phyloP scores from a whole-genome alignment of 2,113 vertebrate species.

The Caretta caretta region DNA sequence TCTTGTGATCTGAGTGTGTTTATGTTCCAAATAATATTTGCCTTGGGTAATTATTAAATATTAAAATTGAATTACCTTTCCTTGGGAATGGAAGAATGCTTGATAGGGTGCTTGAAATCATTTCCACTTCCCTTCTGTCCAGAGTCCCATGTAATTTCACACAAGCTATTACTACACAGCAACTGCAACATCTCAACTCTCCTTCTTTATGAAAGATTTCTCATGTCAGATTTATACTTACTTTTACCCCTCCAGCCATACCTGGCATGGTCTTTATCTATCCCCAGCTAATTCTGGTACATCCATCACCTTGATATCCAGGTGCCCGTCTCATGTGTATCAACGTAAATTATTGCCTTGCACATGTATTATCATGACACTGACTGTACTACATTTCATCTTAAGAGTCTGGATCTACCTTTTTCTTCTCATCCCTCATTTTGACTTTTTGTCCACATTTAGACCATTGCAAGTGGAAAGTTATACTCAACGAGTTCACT shows the following conservation, averaged over 20 bases:
- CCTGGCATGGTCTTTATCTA: fast-evolving
- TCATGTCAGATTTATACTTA: not conserved
- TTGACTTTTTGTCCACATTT: not conserved
- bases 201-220: not conserved
- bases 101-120: not conserved
- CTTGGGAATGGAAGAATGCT: not conserved
- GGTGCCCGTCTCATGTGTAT: not conserved
- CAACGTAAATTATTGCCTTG: not conserved
- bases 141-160: not conserved
- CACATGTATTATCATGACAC: not conserved
- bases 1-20: not conserved
- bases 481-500: not conserved
- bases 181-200: not conserved
- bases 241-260: not conserved
- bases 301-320: not conserved
- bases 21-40: not conserved
- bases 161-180: not conserved
- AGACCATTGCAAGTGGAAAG: not conserved
- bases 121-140: not conserved
- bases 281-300: not conserved
- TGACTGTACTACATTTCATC: not conserved
- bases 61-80: not conserved
- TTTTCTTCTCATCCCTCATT: not conserved
- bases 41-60: conserved; percentile 1
- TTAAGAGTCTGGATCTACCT: not conserved